Base-by-base conservation (phyloP, 2,888 invertebrate species). In the Torymus auratus region DNA sequence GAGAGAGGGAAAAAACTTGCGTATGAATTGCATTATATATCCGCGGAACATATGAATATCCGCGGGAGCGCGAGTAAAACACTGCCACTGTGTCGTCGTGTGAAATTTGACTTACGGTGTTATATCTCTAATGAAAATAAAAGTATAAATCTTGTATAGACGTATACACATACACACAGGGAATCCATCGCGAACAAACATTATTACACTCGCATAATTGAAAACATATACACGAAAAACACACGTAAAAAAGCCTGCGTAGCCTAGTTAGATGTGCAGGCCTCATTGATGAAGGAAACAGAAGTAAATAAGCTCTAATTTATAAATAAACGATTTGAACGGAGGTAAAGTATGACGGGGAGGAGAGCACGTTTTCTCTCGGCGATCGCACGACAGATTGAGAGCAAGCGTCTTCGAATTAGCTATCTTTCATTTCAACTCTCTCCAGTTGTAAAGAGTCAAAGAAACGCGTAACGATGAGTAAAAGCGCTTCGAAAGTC, bases 391-490 rank as follows among this genome's bases (percentile, higher is more conserved):
- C 55, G 20, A 23, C 76, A 72, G 50, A 61, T 78, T 60, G 74
- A 70, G 53, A 55, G 52, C 62, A 64, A 69, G 72, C 73, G 62
- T 74, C 70, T 56, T 82, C 73, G 76, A 69, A 70, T 76, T 76
- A 80, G 73, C 69, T 80, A 55, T 41, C 7, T 41, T 77, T 77
- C 68, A 72, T 67, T 76, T 82, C 75, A 41, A 72, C 71, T 56
- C 41, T 76, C 81, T 82, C 75, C 81, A 53, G 28, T 15, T 72
- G 61, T 56, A 72, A 71, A 81, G 41, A 82, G 80, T 74, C 74
- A 69, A 82, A 78, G 80, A 80, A 80, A 82, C 78, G 80, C 82
- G 80, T 80, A 82, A 82, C 77, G 82, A 82, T 68, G 82, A 82
- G 80, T 82, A 80, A 75, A 80, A 41, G 41, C 41, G 41, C 41